phyloP scores from a whole-genome alignment of 2,888 invertebrate genomes.

The Acleris holmiana region DNA sequence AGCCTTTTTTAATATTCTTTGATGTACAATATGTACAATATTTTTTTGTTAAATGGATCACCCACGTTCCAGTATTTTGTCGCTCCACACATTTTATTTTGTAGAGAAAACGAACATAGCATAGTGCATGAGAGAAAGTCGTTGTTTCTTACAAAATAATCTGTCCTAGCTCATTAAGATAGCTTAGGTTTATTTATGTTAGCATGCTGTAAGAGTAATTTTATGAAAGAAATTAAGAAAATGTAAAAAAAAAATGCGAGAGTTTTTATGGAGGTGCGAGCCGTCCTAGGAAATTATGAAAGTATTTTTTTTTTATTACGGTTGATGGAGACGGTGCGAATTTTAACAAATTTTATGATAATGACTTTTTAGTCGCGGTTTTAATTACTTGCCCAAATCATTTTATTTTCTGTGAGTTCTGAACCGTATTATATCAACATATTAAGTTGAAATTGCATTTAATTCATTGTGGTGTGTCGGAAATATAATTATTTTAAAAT shows the following conservation, averaged over 20 bases:
- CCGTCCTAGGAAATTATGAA: constrained; percentile 62
- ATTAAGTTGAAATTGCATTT: constrained; percentile 67
- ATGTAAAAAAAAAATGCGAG: constrained; percentile 49
- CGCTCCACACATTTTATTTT: constrained; percentile 23
- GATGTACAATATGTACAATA: background rate
- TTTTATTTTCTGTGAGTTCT: constrained; percentile 38
- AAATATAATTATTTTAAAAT: constrained; percentile 52
- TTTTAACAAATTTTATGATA: constrained; percentile 35
- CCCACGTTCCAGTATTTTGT: constrained; percentile 11
- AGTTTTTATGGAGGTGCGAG: constrained; percentile 55
- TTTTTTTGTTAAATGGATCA: constrained; percentile 5
- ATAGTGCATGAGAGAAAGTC: constrained; percentile 1
- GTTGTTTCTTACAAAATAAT: constrained; percentile 11
- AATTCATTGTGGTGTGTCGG: constrained; percentile 61
- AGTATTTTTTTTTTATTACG: constrained; percentile 31
- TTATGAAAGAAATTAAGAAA: constrained; percentile 54
- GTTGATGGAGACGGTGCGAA: constrained; percentile 27
- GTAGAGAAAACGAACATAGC: constrained; percentile 1
- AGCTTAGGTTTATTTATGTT: constrained; percentile 78
- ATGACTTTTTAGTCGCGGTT: constrained; percentile 35
- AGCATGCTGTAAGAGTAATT: constrained; percentile 73
- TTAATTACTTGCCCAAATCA: constrained; percentile 15
- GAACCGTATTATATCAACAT: constrained; percentile 43
- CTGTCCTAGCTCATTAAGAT: constrained; percentile 40
- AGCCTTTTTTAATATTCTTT: too few species aligned